A percentile compares a stretch with the other conserved stretches of the same genome.
These are phyloP conservation scores for Caenorhabditis angaria DNA, from an alignment of 2,888 invertebrate genomes.

Conservation along the genomic window DNA sequence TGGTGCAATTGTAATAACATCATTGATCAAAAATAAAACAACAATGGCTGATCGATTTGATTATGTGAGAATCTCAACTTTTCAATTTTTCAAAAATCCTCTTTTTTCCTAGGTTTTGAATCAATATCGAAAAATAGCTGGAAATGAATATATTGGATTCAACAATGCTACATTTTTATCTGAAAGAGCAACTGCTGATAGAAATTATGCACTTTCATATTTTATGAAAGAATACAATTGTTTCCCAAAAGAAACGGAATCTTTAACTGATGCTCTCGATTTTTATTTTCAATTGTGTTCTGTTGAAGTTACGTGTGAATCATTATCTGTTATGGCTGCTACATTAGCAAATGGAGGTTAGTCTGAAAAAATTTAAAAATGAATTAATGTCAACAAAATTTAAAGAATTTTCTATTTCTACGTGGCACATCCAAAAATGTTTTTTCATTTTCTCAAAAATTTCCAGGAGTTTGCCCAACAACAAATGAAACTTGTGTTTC, in stretches of 20 bases:
- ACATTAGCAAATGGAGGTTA: slow-evolving; percentile 87
- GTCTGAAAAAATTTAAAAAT: too few relatives aligned
- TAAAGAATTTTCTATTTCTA: slow-evolving; percentile 75
- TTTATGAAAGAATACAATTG: slow-evolving; percentile 86
- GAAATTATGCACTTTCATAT: slow-evolving; percentile 94
- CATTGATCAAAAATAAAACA: slow-evolving; percentile 76
- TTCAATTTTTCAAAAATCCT: slow-evolving; percentile 16
- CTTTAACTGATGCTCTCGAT: slow-evolving; percentile 74
- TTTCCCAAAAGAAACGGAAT: slow-evolving; percentile 53
- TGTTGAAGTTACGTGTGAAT: slow-evolving; percentile 92
- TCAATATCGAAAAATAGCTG: slow-evolving; percentile 78
- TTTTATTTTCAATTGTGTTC: slow-evolving; percentile 83
- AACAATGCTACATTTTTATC: slow-evolving; percentile 21
- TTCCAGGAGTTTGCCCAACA: slow-evolving; percentile 64
- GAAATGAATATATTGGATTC: slow-evolving; percentile 85
- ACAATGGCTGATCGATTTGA: slow-evolving; percentile 74
- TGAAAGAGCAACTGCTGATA: slow-evolving; percentile 91
- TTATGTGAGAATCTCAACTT: slow-evolving; percentile 45
- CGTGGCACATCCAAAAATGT: background rate
- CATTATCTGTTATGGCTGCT: slow-evolving; percentile 90
- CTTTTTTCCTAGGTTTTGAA: slow-evolving; percentile 64
- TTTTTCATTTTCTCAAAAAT: slow-evolving; percentile 10
- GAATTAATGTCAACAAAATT: too few relatives aligned
- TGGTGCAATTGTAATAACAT: slow-evolving; percentile 90
- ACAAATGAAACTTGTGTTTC: slow-evolving; percentile 66